Evolutionary conservation across 2,797 vertebrate genomes (phyloP).

Genomic region (Acanthis flammea): DNA sequence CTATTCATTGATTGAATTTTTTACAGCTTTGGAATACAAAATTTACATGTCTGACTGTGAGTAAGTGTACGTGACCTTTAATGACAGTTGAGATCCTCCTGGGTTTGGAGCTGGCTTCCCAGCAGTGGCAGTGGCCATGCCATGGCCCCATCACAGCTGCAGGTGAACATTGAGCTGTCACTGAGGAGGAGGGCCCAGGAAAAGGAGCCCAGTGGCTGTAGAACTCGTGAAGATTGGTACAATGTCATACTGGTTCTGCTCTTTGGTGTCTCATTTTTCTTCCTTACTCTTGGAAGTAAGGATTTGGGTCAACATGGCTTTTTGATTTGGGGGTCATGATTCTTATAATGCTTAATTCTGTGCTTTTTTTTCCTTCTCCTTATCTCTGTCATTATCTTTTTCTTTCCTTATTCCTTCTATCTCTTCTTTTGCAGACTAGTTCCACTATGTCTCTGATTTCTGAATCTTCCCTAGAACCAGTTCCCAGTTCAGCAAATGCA

Average conservation of each 20-base stretch:
- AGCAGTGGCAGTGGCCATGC: background rate
- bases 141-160: background rate
- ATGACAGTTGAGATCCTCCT: background rate
- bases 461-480: slow-evolving; percentile 73
- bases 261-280: background rate
- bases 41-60: background rate
- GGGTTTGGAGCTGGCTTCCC: background rate
- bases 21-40: background rate
- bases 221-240: background rate
- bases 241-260: background rate
- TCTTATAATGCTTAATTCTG: background rate
- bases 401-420: slow-evolving; percentile 48
- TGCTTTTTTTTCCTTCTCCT: background rate
- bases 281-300: background rate
- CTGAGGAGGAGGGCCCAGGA: background rate
- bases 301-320: background rate
- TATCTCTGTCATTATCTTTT: slow-evolving; percentile 7
- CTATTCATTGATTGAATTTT: background rate
- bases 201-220: background rate
- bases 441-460: slow-evolving; percentile 82
- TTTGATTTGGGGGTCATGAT: background rate
- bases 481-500: slow-evolving; percentile 51
- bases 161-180: background rate
- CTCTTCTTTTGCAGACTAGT: slow-evolving; percentile 81
- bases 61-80: background rate